Evolutionary conservation across 2,888 invertebrate genomes (phyloP), one percentile per base, ranked within the genome.

Genomic region (Quadroppia sp.): DNA sequence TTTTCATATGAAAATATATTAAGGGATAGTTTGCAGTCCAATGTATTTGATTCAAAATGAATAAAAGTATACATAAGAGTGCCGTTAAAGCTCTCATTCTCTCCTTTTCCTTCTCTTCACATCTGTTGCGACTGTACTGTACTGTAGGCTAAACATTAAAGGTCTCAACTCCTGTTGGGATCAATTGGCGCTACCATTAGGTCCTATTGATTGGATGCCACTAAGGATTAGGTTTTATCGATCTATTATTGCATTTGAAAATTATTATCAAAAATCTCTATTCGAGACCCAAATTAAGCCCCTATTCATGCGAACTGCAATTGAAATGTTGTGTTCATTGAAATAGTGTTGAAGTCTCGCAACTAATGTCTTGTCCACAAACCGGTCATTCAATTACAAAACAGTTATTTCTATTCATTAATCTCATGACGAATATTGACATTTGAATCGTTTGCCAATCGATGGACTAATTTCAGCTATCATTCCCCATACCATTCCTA

Each of bases 111-210:
- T n/a, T 17, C 61, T 53, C 28, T 59, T 20, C 69, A 69, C 69
- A 69, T 69, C 69, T 69, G 69, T 69, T 69, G 69, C 69, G 45
- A 69, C 45, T 69, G n/a, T n/a, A n/a, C n/a, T n/a, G n/a, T n/a
- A n/a, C n/a, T n/a, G 45, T 45, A 28, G 69, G 69, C 42, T 28
- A 42, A 69, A 20, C 32, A 42, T 69, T 42, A 45, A 36, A 45
- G 59, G 36, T 15, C 45, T 69, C 45, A 42, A n/a, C 69, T 69
- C 69, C 69, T 45, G 45, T 40, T 69, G 69, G 42, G 45, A 69
- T 69, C 69, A 69, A 69, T 69, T 69, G 69, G 69, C 25, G 69
- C 69, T 69, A 20, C 69, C 69, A 69, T 69, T 69, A 45, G 36
- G 69, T 25, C 69, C 69, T 25, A 69, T 69, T 69, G 69, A 69